Percentiles rank a stretch among this genome's conserved stretches.
Conservation (phyloP, 2,113 vertebrate genomes). For the Anser cygnoides region DNA sequence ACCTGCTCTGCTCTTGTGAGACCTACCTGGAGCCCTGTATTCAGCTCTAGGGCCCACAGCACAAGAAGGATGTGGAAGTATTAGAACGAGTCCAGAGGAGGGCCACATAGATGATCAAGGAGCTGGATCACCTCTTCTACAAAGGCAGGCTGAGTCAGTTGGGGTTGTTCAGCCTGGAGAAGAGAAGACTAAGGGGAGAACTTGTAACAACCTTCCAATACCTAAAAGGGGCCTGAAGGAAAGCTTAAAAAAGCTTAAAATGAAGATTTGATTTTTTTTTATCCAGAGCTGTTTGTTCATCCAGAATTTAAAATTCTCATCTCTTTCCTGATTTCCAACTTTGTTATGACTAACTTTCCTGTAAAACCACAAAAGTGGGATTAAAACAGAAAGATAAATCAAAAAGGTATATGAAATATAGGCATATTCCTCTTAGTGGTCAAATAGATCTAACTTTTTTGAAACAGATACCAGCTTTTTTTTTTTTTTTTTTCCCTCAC, state of each 20-base stretch:
- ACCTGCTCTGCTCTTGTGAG: too few species aligned
- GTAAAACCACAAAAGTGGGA: neutral
- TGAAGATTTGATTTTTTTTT: neutral
- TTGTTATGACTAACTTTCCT: neutral
- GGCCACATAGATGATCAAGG: too few species aligned
- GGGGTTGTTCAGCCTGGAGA: too few species aligned
- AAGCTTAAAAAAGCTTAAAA: neutral
- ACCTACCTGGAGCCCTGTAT: too few species aligned
- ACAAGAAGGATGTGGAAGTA: too few species aligned
- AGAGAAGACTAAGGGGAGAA: too few species aligned
- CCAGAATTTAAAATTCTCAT: neutral
- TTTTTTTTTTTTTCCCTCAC: neutral
- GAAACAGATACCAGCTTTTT: neutral
- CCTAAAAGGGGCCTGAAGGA: too few species aligned
- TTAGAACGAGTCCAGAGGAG: too few species aligned
- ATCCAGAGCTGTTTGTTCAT: neutral
- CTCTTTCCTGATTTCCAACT: neutral
- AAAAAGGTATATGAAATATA: neutral
- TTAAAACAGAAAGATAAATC: neutral
- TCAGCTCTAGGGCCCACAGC: too few species aligned
- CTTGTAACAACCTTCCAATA: too few species aligned
- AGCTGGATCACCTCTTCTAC: too few species aligned
- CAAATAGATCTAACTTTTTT: neutral
- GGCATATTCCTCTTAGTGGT: neutral
- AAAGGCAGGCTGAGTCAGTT: too few species aligned